phyloP scores from a whole-genome alignment of 2,113 vertebrate species.

The Caloenas nicobarica region DNA sequence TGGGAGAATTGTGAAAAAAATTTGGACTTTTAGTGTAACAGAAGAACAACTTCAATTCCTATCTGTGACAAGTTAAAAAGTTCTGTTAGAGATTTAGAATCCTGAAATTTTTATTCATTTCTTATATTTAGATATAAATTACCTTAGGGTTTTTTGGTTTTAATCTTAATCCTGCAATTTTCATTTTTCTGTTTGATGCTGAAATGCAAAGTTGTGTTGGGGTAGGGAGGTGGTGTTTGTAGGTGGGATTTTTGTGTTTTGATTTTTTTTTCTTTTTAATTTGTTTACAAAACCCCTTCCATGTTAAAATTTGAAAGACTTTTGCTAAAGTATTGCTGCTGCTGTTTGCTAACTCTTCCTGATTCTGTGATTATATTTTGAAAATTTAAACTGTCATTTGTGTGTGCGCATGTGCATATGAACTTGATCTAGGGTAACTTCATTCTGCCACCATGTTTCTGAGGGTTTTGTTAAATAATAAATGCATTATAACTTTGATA shows the following conservation, averaged over 20 bases:
- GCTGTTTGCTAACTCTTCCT: not conserved
- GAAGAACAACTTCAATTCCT: not conserved
- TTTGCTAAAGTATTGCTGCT: not conserved
- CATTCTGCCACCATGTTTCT: not conserved
- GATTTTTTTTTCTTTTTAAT: not conserved
- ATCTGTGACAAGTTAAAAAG: not conserved
- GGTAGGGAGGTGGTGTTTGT: too few species aligned
- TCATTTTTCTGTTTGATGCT: not conserved
- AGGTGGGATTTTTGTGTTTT: too few species aligned
- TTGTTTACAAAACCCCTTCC: not conserved
- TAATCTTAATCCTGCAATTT: not conserved
- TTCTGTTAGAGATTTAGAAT: not conserved
- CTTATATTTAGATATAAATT: not conserved
- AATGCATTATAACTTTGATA: not conserved
- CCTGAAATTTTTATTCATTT: not conserved
- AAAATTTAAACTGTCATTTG: not conserved
- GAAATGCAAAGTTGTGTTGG: not conserved
- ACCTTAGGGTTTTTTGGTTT: not conserved
- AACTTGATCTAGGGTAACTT: not conserved
- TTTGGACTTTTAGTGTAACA: not conserved
- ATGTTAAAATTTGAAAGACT: not conserved
- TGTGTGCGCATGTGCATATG: fast-evolving
- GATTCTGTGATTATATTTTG: not conserved
- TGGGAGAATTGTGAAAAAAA: not conserved
- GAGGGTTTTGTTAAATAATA: not conserved